Evolutionary conservation across 2,113 vertebrate genomes (phyloP), one percentile per base, ranked within the genome.

Genomic region (Chauna torquata): DNA sequence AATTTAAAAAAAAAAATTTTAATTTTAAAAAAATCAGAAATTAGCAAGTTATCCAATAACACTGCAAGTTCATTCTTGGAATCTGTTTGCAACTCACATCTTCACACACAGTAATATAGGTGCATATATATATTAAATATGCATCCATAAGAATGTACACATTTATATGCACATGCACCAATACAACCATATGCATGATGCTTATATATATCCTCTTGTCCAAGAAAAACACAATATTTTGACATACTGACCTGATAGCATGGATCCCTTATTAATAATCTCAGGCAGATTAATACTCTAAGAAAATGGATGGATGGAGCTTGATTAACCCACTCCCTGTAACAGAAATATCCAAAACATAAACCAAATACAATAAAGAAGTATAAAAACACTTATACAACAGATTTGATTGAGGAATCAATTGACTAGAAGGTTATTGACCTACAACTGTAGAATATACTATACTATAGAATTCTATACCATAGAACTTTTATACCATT

Each of bases 261-360:
- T 12, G 97, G 98, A 94, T 99, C 99, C 94, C 98, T 98, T 96
- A 99, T 98, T 77, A 99, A 90, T 65, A 99, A 96, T 75, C 99
- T 98, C 38, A 99, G 92, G 80, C 99, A 99, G 84, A 99, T 98
- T 92, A 99, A 97, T 84, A 99, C 98, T 96, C 98, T 97, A 44
- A 99, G 97, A 92, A 98, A 98, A 82, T 98, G 98, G 66, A 98
- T 96, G 20, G 98, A 97, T 1, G 92, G 90, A 38, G 98, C 98
- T 66, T 96, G 96, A 49, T 98, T 96, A 90, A 98, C 94, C 99
- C 99, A 99, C 58, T 98, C 98, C 65, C 99, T 99, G 78, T 52
- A 97, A 97, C 61, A 94, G 40, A 86, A 94, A 95, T 16, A 78
- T n/a, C 30, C 38, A 78, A 86, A 76, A 40, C 7, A 45, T n/a